Conservation (phyloP, 2,888 invertebrate genomes). For the Mesorhabditis spiculigera region DNA sequence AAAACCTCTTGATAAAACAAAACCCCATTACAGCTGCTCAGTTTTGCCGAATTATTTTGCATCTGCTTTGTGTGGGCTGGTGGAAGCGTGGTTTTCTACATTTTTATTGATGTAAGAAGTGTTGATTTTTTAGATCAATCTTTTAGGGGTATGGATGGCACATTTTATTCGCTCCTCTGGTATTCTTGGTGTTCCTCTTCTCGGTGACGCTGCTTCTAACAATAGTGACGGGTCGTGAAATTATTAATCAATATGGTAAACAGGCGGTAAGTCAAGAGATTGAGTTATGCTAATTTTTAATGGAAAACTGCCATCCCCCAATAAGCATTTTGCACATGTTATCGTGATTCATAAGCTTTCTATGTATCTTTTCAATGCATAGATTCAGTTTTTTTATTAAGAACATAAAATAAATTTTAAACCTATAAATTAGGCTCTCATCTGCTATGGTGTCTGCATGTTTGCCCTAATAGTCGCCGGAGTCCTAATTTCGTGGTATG, state of each 20-base stretch:
- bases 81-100: not conserved
- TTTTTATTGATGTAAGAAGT: not conserved
- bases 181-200: not conserved
- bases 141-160: slow-evolving; percentile 1
- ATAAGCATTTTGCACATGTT: no score
- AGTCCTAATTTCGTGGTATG: not conserved
- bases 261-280: not conserved
- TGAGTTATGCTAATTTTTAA: not conserved
- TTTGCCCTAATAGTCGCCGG: not conserved
- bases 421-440: not conserved
- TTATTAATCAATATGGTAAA: not conserved
- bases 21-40: not conserved
- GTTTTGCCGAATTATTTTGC: slow-evolving; percentile 4
- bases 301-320: no score
- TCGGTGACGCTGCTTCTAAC: not conserved
- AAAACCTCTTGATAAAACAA: not conserved
- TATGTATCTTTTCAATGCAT: no score
- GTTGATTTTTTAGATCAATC: not conserved
- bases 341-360: no score
- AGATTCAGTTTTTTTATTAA: no score
- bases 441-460: slow-evolving; percentile 6
- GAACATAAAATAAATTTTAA: no score
- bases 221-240: not conserved
- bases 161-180: not conserved
- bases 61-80: not conserved